phyloP scores from a whole-genome alignment of 92 coral and sea anemone species.

The Siderastrea radians region DNA sequence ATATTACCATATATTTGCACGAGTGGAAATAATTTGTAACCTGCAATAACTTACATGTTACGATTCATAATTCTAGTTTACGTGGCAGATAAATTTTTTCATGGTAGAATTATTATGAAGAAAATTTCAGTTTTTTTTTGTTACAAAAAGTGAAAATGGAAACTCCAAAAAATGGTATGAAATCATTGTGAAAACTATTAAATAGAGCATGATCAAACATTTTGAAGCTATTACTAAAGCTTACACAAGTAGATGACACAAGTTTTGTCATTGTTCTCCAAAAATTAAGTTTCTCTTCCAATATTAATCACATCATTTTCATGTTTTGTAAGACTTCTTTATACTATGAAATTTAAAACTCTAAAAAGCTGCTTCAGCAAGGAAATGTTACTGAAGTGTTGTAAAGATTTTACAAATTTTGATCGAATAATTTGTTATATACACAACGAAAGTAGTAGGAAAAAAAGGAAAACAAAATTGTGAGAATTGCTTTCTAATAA shows the following conservation, averaged over 20 bases:
- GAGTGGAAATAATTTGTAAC: constrained; percentile 35
- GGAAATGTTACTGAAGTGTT: constrained; percentile 17
- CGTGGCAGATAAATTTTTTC: constrained; percentile 30
- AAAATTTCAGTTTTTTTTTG: background rate
- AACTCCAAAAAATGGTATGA: constrained; percentile 32
- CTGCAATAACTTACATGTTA: constrained; percentile 20
- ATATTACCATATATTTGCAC: constrained; percentile 40
- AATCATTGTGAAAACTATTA: constrained; percentile 24
- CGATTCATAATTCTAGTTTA: constrained; percentile 27
- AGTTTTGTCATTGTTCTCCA: background rate
- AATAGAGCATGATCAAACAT: background rate
- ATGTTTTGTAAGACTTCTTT: background rate
- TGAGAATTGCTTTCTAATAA: background rate
- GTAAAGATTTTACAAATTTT: background rate
- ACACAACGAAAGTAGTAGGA: constrained; percentile 40
- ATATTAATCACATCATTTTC: background rate
- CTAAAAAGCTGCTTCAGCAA: constrained; percentile 15
- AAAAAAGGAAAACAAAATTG: background rate
- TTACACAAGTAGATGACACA: background rate
- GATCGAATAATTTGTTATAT: constrained; percentile 10
- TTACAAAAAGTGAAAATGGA: constrained; percentile 37
- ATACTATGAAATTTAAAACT: background rate
- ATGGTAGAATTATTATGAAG: background rate
- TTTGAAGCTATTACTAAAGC: background rate
- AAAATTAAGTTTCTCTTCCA: constrained; percentile 5